These are phyloP conservation scores for Hylaeus volcanicus DNA, from an alignment of 1,140 invertebrate genomes.

Conservation along the genomic window DNA sequence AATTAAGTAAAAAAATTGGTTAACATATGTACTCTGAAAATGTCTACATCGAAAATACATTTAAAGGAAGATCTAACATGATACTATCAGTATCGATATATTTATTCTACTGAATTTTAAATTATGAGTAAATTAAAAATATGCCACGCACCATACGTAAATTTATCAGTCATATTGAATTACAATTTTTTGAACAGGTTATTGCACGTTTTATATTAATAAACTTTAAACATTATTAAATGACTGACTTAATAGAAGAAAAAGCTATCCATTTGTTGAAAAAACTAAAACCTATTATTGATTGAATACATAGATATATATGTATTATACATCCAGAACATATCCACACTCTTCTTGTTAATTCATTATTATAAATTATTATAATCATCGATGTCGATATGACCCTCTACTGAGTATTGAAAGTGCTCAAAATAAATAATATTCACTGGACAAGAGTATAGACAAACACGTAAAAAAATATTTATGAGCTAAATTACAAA, in stretches of 20 bases:
- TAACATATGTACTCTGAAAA: too few species aligned
- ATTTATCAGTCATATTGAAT: constrained; percentile 12
- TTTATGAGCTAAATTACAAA: constrained; percentile 2
- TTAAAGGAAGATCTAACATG: too few species aligned
- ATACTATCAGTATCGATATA: neutral
- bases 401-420: constrained; percentile 76
- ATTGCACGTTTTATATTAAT: neutral
- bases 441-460: constrained; percentile 50
- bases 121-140: constrained; percentile 12
- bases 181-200: neutral
- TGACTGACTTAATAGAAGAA: neutral
- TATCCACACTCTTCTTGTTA: constrained; percentile 12
- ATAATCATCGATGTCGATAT: constrained; percentile 66
- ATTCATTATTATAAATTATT: constrained; percentile 4
- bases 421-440: constrained; percentile 81
- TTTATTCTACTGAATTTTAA: neutral
- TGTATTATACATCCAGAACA: constrained; percentile 24
- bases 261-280: constrained; percentile 9
- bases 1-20: neutral
- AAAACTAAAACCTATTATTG: neutral
- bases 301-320: constrained; percentile 27
- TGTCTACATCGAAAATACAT: too few species aligned
- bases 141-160: constrained; percentile 7
- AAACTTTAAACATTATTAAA: neutral
- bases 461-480: constrained; percentile 25